phyloP scores from a whole-genome alignment of 2,797 vertebrate species.

The Pantherophis alleghaniensis region DNA sequence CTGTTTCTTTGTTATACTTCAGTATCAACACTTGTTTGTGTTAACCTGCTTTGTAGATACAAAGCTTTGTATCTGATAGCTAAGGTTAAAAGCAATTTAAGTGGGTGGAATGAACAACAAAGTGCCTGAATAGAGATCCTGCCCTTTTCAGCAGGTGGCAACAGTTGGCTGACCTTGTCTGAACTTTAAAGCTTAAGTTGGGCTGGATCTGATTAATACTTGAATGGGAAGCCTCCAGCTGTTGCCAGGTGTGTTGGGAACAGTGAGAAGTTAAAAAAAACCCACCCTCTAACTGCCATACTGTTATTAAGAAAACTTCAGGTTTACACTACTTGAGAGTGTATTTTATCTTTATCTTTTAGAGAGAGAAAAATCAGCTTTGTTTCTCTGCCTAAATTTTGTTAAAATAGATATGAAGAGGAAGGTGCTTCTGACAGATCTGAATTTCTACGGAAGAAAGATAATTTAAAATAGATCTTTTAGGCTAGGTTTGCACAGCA shows the following conservation, averaged over 20 bases:
- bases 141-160: background rate
- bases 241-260: background rate
- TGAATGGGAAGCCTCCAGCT: background rate
- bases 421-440: background rate
- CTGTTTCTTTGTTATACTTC: background rate
- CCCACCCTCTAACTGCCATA: background rate
- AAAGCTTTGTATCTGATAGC: background rate
- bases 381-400: background rate
- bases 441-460: background rate
- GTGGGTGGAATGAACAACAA: background rate
- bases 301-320: background rate
- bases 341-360: background rate
- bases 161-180: background rate
- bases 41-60: background rate
- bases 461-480: background rate
- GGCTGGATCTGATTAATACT: background rate
- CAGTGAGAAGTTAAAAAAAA: background rate
- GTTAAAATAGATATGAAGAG: background rate
- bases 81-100: background rate
- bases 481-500: background rate
- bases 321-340: background rate
- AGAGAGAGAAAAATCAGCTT: background rate
- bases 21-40: background rate
- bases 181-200: background rate
- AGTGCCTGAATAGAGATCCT: background rate